Evolutionary conservation across 2,888 invertebrate genomes (phyloP), one percentile per base, ranked within the genome.

Genomic region (Pristionchus maxplancki): DNA sequence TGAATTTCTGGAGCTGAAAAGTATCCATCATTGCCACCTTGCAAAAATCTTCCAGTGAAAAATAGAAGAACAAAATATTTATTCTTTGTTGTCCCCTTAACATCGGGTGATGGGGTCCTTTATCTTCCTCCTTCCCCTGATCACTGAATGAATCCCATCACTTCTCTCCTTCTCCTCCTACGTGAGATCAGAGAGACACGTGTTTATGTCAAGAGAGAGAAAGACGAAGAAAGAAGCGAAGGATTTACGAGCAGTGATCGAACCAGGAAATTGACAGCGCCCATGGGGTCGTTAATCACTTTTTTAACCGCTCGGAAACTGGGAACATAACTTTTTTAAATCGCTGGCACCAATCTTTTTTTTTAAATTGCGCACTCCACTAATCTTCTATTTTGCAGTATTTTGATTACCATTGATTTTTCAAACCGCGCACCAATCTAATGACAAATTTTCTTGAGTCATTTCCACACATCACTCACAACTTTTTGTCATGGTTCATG

Each of bases 401-500:
- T n/a, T n/a, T n/a, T n/a, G n/a, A n/a, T n/a, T n/a, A n/a, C n/a
- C n/a, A n/a, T n/a, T n/a, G n/a, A n/a, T n/a, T n/a, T n/a, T n/a
- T n/a, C n/a, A n/a, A n/a, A n/a, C n/a, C n/a, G n/a, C n/a, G n/a
- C n/a, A n/a, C n/a, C n/a, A n/a, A n/a, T n/a, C n/a, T n/a, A n/a
- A n/a, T n/a, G n/a, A n/a, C n/a, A n/a, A n/a, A n/a, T 58, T 58
- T 58, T 1, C n/a, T n/a, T 20, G 5, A 9, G 50, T 6, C 53
- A 20, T 44, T 9, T 44, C 24, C 24, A 5, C 67, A 31, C 20
- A 17, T 15, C 44, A 78, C 78, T 78, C 44, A 78, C 78, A 78
- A 78, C 78, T 78, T 78, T 78, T 78, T 78, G 78, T 78, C 78
- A 78, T 78, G 78, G 78, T 78, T 78, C 78, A 78, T 78, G 78